Conservation (phyloP, 2,888 invertebrate species). For the Agonopterix alstromeriana region DNA sequence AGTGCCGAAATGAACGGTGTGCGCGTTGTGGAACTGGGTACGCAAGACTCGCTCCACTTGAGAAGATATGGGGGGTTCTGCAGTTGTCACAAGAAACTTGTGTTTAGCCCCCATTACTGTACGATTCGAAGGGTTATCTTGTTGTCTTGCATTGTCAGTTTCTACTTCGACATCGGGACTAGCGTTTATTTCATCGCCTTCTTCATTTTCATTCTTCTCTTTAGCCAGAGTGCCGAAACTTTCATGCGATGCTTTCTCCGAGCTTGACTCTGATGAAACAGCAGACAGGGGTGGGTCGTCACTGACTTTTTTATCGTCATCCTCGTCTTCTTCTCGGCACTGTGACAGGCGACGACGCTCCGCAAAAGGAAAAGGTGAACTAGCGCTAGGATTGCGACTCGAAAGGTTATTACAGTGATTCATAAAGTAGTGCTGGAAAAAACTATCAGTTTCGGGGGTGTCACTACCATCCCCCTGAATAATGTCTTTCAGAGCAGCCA, state of each 20-base stretch:
- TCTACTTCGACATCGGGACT: constrained; percentile 13
- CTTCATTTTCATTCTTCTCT: constrained; percentile 17
- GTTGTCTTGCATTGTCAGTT: constrained; percentile 10
- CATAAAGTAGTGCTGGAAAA: constrained; percentile 84
- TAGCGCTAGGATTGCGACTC: constrained; percentile 67
- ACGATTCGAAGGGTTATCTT: constrained; percentile 47
- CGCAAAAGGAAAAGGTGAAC: constrained; percentile 67
- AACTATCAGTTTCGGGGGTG: constrained; percentile 76
- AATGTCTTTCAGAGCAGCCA: constrained; percentile 82
- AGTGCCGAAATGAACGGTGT: constrained; percentile 82
- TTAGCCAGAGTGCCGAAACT: constrained; percentile 20
- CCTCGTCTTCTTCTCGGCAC: constrained; percentile 90
- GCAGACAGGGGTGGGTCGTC: constrained; percentile 24
- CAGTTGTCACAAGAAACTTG: constrained; percentile 60
- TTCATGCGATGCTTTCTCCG: constrained; percentile 22
- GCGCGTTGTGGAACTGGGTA: constrained; percentile 73
- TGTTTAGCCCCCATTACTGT: constrained; percentile 62
- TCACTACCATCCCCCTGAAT: constrained; percentile 78
- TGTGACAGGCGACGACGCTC: constrained; percentile 85
- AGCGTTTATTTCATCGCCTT: constrained; percentile 20
- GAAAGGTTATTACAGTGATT: constrained; percentile 84
- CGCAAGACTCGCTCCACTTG: constrained; percentile 66
- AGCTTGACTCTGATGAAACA: constrained; percentile 22
- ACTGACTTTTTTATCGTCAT: constrained; percentile 73
- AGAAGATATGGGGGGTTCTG: constrained; percentile 42